phyloP scores from a whole-genome alignment of 2,797 vertebrate genomes.

The Pantherophis vulpinus region DNA sequence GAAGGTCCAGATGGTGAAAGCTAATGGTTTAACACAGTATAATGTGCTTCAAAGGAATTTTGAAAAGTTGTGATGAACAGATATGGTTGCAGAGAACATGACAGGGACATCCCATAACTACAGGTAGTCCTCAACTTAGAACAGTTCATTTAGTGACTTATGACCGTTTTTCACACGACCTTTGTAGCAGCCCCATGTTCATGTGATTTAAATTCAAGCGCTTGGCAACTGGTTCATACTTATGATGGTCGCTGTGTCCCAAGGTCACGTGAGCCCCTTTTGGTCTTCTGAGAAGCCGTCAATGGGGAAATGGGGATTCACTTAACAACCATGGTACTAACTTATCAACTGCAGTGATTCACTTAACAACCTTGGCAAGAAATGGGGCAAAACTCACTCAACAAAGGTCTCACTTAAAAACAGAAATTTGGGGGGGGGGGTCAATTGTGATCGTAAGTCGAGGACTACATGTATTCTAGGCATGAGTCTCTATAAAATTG shows the following conservation, averaged over 20 bases:
- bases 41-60: not conserved
- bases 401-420: too few relatives aligned
- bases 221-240: too few relatives aligned
- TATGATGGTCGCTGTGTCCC: too few relatives aligned
- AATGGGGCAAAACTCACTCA: too few relatives aligned
- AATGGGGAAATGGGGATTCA: too few relatives aligned
- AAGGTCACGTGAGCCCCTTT: too few relatives aligned
- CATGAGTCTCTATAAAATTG: not conserved
- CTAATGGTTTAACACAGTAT: not conserved
- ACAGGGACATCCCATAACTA: not conserved
- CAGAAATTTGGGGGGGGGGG: too few relatives aligned
- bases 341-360: not conserved
- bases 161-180: too few relatives aligned
- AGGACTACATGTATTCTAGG: not conserved
- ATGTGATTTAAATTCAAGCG: too few relatives aligned
- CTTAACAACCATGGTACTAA: not conserved
- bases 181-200: too few relatives aligned
- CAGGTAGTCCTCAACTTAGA: not conserved
- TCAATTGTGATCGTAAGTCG: too few relatives aligned
- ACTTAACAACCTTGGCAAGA: not conserved
- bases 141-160: not conserved
- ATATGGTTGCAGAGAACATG: not conserved
- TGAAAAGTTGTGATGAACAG: not conserved
- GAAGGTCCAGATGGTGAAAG: not conserved
- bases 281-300: too few relatives aligned